Evolutionary conservation across 2,113 vertebrate species (phyloP).

Genomic region (Australoheros scitulus): DNA sequence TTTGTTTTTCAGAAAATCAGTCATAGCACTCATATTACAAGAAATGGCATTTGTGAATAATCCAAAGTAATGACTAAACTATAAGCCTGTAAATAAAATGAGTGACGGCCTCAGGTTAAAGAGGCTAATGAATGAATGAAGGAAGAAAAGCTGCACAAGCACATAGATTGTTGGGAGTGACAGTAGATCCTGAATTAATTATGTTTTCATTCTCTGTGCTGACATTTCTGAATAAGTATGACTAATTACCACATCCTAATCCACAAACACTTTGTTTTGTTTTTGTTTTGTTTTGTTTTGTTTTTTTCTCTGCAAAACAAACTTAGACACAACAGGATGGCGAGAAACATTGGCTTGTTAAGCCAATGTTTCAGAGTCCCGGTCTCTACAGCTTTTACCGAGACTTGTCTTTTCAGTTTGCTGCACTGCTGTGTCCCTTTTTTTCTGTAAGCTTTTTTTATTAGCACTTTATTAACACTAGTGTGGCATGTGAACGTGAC

Average conservation of each 20-base stretch:
- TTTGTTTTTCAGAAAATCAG: neutral
- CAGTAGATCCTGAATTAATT: neutral
- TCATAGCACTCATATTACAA: neutral
- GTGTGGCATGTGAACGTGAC: no score
- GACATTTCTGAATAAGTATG: neutral
- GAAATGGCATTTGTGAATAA: neutral
- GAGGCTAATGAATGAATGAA: neutral
- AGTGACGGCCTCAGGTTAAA: neutral
- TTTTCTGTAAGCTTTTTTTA: neutral
- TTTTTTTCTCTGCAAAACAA: neutral
- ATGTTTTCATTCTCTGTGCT: neutral
- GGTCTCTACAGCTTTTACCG: neutral
- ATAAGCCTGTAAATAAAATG: constrained; percentile 4
- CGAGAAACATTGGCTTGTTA: neutral
- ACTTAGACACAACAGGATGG: neutral
- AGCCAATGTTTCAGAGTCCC: neutral
- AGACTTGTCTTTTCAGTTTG: accelerated
- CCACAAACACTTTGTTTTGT: neutral
- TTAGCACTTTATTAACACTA: accelerated
- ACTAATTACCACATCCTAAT: neutral
- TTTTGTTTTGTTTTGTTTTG: neutral
- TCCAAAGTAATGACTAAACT: neutral
- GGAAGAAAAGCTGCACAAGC: neutral
- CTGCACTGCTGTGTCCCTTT: no score
- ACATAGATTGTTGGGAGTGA: neutral